Conservation (phyloP, 35 echinoderm and acorn worm genomes). For the Heliocidaris tuberculata region DNA sequence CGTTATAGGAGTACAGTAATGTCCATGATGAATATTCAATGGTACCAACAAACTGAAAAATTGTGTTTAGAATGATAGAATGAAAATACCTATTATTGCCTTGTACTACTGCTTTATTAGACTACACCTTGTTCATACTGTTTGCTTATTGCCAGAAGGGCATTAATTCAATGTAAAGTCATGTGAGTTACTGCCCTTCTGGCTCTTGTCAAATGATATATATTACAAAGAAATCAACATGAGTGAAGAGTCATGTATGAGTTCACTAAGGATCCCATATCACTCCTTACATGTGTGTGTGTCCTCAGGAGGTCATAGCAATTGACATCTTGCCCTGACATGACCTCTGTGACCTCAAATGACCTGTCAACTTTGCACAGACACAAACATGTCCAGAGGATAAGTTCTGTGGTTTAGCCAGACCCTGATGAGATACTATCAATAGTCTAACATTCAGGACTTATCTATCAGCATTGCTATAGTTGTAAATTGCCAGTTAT, state of each 20-base stretch:
- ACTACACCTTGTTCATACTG: no score
- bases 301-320: neutral
- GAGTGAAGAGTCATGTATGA: neutral
- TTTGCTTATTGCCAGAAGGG: no score
- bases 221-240: neutral
- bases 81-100: no score
- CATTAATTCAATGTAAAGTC: no score
- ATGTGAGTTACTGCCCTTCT: no score
- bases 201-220: no score
- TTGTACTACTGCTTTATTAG: no score
- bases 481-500: neutral
- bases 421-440: neutral
- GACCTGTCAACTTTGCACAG: neutral
- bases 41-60: no score
- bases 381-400: slow-evolving; percentile 6
- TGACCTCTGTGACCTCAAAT: slow-evolving; percentile 31
- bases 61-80: no score
- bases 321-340: neutral
- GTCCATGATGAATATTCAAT: no score
- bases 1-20: no score
- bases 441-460: neutral
- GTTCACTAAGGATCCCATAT: neutral
- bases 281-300: neutral
- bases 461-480: neutral
- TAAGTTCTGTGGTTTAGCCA: slow-evolving; percentile 18